Base-by-base conservation (phyloP, 2,113 vertebrate genomes). In the Alethe diademata region DNA sequence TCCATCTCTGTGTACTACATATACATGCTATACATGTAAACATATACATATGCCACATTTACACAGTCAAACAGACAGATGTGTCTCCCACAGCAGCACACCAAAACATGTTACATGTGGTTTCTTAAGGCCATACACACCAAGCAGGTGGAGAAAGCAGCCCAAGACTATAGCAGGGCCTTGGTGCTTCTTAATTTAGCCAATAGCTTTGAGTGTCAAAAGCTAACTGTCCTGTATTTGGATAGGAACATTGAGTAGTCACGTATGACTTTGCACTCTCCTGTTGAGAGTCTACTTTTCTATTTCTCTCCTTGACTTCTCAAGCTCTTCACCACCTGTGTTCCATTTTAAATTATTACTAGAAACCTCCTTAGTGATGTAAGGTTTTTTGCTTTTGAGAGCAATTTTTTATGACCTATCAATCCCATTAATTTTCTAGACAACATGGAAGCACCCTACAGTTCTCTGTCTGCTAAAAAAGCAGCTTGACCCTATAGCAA, bases 51-150 rank as follows among this genome's bases (percentile, higher is more conserved):
- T 38, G 12, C 8, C 40, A 60, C 26, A 60, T 60, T 42, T 35
- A 65, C 6, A 50, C 22, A 51, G 26, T 58, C 4, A 83, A 40
- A 48, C 3, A 65, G 36, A 54, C 22, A 57, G 31, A 50, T 33
- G 8, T 20, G 22, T 45, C 51, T 66, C 25, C n/a, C 4, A 3
- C 29, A 79, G 47, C 42, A 56, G 47, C 33, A 67, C 0, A 0
- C 12, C 57, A 17, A 53, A 74, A 58, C 13, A 38, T 18, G 35
- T 20, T 70, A 35, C 15, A 64, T 5, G 6, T 33, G 14, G 9
- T 58, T 90, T 82, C 70, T 85, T 78, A 93, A 75, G 40, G 53
- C 36, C 71, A 38, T 31, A 86, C 8, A 56, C 48, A 76, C 20
- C 7, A 69, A 72, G 53, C 7, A 72, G 36, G n/a, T 51, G 17